phyloP scores from a whole-genome alignment of 2,888 invertebrate genomes.

The Odontomyia ornata region DNA sequence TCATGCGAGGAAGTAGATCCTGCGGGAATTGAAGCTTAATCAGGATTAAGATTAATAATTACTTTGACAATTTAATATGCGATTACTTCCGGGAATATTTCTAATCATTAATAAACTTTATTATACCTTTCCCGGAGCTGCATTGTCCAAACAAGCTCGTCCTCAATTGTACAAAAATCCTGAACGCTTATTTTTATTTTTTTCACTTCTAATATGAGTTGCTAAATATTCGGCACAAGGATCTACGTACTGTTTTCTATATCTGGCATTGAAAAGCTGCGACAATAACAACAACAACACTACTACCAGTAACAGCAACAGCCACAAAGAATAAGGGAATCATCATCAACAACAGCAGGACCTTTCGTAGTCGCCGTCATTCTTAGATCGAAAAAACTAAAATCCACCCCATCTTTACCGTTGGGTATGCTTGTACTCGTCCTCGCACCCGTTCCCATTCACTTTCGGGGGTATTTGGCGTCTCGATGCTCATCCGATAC shows the following conservation, averaged over 20 bases:
- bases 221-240: not conserved
- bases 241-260: slow-evolving; percentile 17
- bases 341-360: slow-evolving; percentile 28
- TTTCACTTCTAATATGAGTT: no score
- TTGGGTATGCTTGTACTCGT: not conserved
- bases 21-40: no score
- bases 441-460: no score
- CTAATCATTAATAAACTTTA: no score
- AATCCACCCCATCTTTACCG: not conserved
- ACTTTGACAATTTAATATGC: no score
- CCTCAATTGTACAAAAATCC: no score
- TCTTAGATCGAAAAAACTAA: slow-evolving; percentile 3
- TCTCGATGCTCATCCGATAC: slow-evolving; percentile 38
- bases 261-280: slow-evolving; percentile 18
- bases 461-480: slow-evolving; percentile 15
- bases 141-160: no score
- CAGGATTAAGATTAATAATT: no score
- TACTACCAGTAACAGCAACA: not conserved
- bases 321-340: slow-evolving; percentile 5
- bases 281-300: slow-evolving; percentile 15
- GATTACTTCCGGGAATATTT: no score
- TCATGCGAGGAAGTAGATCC: no score
- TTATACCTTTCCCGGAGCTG: no score
- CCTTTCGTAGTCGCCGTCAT: slow-evolving; percentile 30
- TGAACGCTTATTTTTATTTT: no score